Conservation (phyloP, 1,140 invertebrate genomes). For the Philotrypesis tridentata region DNA sequence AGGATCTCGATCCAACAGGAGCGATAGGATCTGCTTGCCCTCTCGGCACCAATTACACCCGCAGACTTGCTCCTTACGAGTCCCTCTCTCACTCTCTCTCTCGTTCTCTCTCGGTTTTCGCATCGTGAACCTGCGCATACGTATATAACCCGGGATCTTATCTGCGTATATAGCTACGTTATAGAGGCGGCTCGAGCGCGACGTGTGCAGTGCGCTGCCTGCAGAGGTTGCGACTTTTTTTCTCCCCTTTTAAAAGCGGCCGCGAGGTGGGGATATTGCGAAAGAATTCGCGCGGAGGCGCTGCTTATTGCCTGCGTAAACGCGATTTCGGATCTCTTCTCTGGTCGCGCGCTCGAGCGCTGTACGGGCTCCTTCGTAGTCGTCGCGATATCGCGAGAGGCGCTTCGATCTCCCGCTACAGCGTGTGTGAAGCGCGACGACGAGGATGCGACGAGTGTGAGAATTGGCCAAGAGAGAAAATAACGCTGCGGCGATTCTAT, state of each 20-base stretch:
- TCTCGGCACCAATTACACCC: constrained; percentile 43
- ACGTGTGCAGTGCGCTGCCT: background rate
- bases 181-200: background rate
- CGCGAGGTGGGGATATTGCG: background rate
- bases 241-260: background rate
- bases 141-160: constrained; percentile 42
- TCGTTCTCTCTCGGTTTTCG: background rate
- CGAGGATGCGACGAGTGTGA: too few species aligned
- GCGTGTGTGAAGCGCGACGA: too few species aligned
- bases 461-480: background rate
- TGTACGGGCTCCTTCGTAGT: background rate
- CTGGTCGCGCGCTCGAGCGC: too few species aligned
- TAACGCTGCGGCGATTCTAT: constrained; percentile 47
- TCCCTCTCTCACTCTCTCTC: background rate
- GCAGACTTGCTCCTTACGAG: background rate
- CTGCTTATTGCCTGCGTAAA: constrained; percentile 42
- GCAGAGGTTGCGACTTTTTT: too few species aligned
- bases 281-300: constrained; percentile 21
- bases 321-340: constrained; percentile 41
- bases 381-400: background rate
- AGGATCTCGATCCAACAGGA: constrained; percentile 36
- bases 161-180: background rate
- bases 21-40: constrained; percentile 33
- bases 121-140: constrained; percentile 17
- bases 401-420: too few species aligned